Conservation (phyloP, 2,888 invertebrate species). For the Catonia carolina region DNA sequence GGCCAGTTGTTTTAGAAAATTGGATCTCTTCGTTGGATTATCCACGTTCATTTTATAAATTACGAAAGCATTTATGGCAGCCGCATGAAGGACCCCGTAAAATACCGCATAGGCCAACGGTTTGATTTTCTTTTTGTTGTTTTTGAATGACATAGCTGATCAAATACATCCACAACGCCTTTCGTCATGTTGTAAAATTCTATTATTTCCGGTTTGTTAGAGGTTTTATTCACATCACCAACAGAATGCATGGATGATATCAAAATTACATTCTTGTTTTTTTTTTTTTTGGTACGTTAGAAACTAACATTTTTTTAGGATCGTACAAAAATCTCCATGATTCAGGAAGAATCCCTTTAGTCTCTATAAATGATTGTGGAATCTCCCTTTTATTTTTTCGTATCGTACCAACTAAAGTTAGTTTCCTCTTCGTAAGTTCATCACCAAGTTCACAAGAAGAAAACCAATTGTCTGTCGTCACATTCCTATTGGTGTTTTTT, state of each 20-base stretch:
- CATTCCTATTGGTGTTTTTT: background rate
- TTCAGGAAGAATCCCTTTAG: background rate
- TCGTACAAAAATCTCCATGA: constrained; percentile 25
- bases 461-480: too few species aligned
- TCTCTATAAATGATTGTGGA: background rate
- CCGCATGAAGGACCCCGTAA: constrained; percentile 33
- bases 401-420: background rate
- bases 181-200: constrained; percentile 36
- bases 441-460: background rate
- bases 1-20: background rate
- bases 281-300: constrained; percentile 33
- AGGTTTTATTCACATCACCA: constrained; percentile 28
- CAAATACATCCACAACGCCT: constrained; percentile 34
- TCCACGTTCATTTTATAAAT: background rate
- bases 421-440: background rate
- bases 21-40: too few species aligned
- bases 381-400: constrained; percentile 10
- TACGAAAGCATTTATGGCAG: constrained; percentile 32
- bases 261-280: constrained; percentile 33
- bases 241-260: constrained; percentile 35
- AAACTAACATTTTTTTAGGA: constrained; percentile 33
- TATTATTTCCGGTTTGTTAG: constrained; percentile 34
- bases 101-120: constrained; percentile 35
- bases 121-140: constrained; percentile 31
- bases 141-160: constrained; percentile 33